Base-by-base conservation (phyloP, 2,113 vertebrate species). In the Ochotona curzoniae region DNA sequence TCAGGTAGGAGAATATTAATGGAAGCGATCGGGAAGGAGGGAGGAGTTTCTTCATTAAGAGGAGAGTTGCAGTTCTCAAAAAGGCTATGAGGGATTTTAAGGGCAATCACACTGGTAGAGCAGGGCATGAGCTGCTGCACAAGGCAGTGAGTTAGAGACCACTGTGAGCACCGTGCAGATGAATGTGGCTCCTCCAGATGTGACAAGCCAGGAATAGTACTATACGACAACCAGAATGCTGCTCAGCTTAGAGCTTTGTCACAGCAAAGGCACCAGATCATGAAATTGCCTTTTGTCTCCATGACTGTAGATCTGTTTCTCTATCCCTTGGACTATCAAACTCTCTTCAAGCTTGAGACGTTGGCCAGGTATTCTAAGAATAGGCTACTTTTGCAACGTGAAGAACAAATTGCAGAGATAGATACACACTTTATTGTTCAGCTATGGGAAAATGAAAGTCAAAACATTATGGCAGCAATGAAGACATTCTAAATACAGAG, bases 401-500 rank as follows among this genome's bases (percentile, higher is more conserved):
- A 51, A 82, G 30, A 80, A 38, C n/a, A 93, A 90, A 94, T 94
- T 87, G 38, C 49, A 93, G 83, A 85, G 18, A 57, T 14, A 73
- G 35, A 93, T 2, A 94, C 60, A 88, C n/a, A 28, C 66, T 89
- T 92, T 92, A 90, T 95, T 96, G 83, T 96, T 96, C 79, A 83
- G 85, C 92, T 25, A 51, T 35, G 47, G 70, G 95, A 95, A 84
- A 95, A 75, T 32, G 89, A 80, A 93, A 93, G 60, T 44, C 57
- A 54, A 92, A 87, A 94, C 91, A 92, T 95, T 84, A 74, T 18
- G 63, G 28, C 82, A 86, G 51, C 35, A 79, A 54, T 49, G 75
- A 89, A 91, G 89, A 93, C 87, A 94, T 69, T 67, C 89, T 93
- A 93, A 94, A 94, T 92, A 94, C 95, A 95, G 96, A 95, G 96